Conservation (phyloP, 2,113 vertebrate genomes). For the Misgurnus mizolepis region DNA sequence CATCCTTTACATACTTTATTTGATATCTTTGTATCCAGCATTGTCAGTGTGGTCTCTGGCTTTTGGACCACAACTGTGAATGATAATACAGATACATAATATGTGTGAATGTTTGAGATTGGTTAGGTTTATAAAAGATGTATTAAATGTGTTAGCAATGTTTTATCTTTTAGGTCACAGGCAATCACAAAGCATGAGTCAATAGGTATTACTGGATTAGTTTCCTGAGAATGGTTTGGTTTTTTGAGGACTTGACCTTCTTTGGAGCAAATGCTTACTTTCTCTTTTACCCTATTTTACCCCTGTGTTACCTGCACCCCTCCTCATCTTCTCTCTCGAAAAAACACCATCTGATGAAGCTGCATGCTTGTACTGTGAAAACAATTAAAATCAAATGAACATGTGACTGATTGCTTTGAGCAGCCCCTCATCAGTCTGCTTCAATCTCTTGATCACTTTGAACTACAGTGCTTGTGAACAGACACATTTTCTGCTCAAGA, state of each 20-base stretch:
- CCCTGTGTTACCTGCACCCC: not conserved
- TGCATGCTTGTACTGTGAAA: not conserved
- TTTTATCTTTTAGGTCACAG: not conserved
- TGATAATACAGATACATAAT: too few relatives aligned
- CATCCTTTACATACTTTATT: too few relatives aligned
- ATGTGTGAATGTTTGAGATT: too few relatives aligned
- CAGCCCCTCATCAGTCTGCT: not conserved
- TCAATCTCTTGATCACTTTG: conserved; percentile 12
- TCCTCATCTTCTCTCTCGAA: conserved; percentile 10
- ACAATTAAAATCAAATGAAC: not conserved
- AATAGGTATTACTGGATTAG: conserved; percentile 9
- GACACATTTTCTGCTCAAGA: conserved; percentile 10
- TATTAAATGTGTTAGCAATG: not conserved
- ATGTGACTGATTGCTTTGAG: too few relatives aligned
- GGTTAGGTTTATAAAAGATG: not conserved
- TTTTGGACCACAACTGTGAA: too few relatives aligned
- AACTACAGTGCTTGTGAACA: conserved; percentile 16
- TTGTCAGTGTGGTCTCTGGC: too few relatives aligned
- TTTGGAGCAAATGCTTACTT: not conserved
- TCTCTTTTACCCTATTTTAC: not conserved
- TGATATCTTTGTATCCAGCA: too few relatives aligned
- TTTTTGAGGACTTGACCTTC: conserved; percentile 9
- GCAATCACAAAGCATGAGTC: not conserved
- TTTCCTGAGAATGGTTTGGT: conserved; percentile 11
- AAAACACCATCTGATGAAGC: not conserved